Evolutionary conservation across 2,113 vertebrate genomes (phyloP), one percentile per base, ranked within the genome.

Genomic region (Sebastes fasciatus): DNA sequence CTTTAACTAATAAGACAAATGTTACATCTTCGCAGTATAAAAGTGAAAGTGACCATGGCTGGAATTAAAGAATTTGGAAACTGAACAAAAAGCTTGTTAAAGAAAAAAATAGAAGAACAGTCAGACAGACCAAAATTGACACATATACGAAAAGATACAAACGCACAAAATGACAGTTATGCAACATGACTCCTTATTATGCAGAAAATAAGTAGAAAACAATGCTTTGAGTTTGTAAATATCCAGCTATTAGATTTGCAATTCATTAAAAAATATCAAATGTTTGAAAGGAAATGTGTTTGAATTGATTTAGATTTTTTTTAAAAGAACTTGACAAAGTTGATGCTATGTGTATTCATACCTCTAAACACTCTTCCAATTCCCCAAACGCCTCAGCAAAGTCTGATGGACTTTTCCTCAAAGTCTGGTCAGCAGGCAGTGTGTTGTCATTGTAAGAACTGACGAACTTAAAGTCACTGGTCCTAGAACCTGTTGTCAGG

Each of bases 371-470:
- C 0, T 1, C 23, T 1, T 82, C 46, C 3, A 7, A 3, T 19
- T 82, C 69, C 16, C 67, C 79, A 85, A 91, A 91, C 0, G 19
- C 67, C 0, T 89, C 85, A 74, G 76, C 67, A 62, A 90, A 86
- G 34, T 92, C 90, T 10, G 54, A 4, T 1, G 23, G 83, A 66
- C 64, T 87, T 66, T 78, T 79, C 66, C 51, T 82, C 66, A 77
- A 72, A 8, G 91, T 90, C 48, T 91, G 88, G 49, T 84, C 89
- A 63, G 86, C 76, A 62, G 80, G 83, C 61, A 91, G 69, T 0
- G 88, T 93, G 82, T 79, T 91, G 66, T 93, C 90, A 88, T 89
- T 93, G 79, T 92, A 93, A 11, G 93, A 92, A 23, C 23, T 0
- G 65, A 77, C 86, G 10, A 93, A 95, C 45, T 93, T 94, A 49